Conservation (phyloP, 2,113 vertebrate species). For the Sarotherodon lohbergeri region DNA sequence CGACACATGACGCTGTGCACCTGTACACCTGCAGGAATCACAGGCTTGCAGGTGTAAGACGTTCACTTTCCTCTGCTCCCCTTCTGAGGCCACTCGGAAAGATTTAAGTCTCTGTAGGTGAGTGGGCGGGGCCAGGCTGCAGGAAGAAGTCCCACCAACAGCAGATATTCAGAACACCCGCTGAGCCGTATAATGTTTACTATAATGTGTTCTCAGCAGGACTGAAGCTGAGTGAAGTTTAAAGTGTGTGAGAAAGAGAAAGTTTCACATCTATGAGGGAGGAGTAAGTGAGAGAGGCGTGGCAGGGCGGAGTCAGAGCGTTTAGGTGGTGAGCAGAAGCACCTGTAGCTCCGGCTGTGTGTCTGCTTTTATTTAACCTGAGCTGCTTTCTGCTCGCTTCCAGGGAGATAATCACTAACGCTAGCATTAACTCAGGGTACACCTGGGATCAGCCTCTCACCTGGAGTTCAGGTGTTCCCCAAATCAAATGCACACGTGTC, state of each 20-base stretch:
- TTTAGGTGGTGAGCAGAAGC: not conserved
- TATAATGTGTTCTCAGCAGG: not conserved
- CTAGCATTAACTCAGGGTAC: not conserved
- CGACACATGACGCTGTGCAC: not conserved
- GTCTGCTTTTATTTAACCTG: not conserved
- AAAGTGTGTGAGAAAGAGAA: not conserved
- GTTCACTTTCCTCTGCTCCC: not conserved
- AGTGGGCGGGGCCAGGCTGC: not conserved
- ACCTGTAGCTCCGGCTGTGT: accelerated
- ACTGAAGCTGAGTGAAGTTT: not conserved
- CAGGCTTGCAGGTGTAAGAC: not conserved
- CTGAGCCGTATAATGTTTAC: not conserved
- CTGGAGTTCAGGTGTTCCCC: not conserved
- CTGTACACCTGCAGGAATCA: not conserved
- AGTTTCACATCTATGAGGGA: not conserved
- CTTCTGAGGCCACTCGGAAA: not conserved
- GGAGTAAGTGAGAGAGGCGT: not conserved
- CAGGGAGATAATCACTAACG: not conserved
- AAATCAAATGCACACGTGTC: accelerated
- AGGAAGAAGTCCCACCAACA: not conserved
- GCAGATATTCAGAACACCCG: not conserved
- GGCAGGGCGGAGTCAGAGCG: not conserved
- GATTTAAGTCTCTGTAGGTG: not conserved
- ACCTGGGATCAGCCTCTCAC: not conserved
- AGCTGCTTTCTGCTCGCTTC: not conserved